A percentile compares a stretch with the other conserved stretches of the same genome.
Conservation (phyloP, 1,140 invertebrate genomes). For the Meloidogyne floridensis region DNA sequence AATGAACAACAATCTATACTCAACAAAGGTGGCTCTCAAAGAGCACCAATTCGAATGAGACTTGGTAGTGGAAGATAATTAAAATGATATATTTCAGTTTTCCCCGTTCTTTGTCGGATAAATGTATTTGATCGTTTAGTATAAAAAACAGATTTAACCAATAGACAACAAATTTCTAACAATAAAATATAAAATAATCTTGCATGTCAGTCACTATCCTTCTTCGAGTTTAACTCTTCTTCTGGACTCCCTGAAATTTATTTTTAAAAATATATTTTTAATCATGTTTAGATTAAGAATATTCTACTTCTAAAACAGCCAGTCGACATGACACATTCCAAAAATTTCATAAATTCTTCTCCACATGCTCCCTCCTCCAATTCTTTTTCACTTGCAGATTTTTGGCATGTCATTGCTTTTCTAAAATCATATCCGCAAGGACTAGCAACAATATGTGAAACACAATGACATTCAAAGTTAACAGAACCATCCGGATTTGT, state of each 20-base stretch:
- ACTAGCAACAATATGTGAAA: slow-evolving; percentile 59
- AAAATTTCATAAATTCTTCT: slow-evolving; percentile 60
- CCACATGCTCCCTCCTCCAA: slow-evolving; percentile 57
- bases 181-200: neutral
- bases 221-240: neutral
- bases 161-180: neutral
- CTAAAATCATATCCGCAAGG: slow-evolving; percentile 60
- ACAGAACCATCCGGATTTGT: slow-evolving; percentile 58
- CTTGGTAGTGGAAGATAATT: slow-evolving; percentile 35
- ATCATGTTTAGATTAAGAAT: neutral
- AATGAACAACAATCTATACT: slow-evolving; percentile 52
- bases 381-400: slow-evolving; percentile 41
- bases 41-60: slow-evolving; percentile 47
- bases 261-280: neutral
- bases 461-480: slow-evolving; percentile 65
- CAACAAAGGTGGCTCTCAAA: slow-evolving; percentile 47
- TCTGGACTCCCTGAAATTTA: neutral
- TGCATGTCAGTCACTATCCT: neutral
- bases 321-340: slow-evolving; percentile 58
- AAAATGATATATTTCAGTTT: neutral
- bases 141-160: neutral
- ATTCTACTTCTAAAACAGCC: slow-evolving; percentile 52
- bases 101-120: neutral
- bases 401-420: slow-evolving; percentile 62
- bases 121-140: neutral